phyloP scores from a whole-genome alignment of 1,140 invertebrate genomes.

The Microplitis mediator region DNA sequence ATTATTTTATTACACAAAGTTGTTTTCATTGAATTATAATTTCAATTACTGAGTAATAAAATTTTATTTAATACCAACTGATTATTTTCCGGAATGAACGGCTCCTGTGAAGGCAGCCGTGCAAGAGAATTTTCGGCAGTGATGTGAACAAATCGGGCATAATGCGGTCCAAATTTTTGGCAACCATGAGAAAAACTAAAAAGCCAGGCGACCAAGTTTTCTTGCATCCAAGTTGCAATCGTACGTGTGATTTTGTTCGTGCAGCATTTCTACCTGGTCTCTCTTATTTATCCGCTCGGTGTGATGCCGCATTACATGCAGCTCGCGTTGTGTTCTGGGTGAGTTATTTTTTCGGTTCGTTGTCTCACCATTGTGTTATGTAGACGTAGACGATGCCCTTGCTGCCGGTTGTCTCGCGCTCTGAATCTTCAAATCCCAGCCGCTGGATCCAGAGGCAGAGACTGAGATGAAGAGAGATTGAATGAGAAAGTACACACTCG shows the following conservation, averaged over 20 bases:
- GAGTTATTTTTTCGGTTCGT: slow-evolving; percentile 58
- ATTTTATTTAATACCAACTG: too few relatives aligned
- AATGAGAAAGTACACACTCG: too few relatives aligned
- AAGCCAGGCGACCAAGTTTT: background rate
- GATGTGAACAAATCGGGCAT: background rate
- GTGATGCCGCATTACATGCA: slow-evolving; percentile 35
- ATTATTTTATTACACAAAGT: too few relatives aligned
- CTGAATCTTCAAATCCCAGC: too few relatives aligned
- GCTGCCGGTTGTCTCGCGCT: too few relatives aligned
- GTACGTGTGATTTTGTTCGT: slow-evolving; percentile 42
- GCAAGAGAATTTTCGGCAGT: slow-evolving; percentile 3
- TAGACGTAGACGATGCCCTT: slow-evolving; percentile 30
- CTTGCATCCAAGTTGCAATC: background rate
- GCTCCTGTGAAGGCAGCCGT: background rate
- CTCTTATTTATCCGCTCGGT: slow-evolving; percentile 28
- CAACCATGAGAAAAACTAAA: background rate
- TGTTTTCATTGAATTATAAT: too few relatives aligned
- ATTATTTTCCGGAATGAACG: too few relatives aligned
- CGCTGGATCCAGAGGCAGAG: too few relatives aligned
- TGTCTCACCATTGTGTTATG: slow-evolving; percentile 56
- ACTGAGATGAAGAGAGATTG: too few relatives aligned
- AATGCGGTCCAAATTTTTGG: slow-evolving; percentile 27
- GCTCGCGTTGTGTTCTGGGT: slow-evolving; percentile 50
- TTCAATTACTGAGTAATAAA: too few relatives aligned
- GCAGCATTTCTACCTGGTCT: background rate